phyloP scores from a whole-genome alignment of 2,113 vertebrate genomes.

The Forbesichthys papilliferus region DNA sequence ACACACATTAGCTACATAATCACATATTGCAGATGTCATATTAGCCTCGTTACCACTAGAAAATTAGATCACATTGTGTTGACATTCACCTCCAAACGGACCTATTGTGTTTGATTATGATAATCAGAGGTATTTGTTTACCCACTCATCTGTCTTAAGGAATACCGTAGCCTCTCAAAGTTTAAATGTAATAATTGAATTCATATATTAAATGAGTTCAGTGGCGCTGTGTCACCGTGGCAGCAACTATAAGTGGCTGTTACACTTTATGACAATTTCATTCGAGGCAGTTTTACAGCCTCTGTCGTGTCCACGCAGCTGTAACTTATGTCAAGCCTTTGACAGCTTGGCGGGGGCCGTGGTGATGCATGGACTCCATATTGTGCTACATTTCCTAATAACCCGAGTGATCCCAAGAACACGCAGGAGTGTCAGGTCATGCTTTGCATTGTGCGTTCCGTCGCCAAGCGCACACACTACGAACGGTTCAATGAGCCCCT shows the following conservation, averaged over 20 bases:
- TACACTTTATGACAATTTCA: constrained; percentile 54
- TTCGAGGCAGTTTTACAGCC: constrained; percentile 58
- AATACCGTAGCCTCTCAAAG: too few relatives aligned
- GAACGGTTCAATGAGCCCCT: constrained; percentile 16
- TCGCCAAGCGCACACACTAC: not conserved
- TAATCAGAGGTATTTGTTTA: too few relatives aligned
- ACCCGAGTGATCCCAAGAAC: constrained; percentile 38
- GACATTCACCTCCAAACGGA: too few relatives aligned
- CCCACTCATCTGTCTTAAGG: too few relatives aligned
- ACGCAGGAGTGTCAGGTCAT: constrained; percentile 12
- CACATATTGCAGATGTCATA: too few relatives aligned
- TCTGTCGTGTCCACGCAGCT: constrained; percentile 55
- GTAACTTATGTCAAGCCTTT: constrained; percentile 43
- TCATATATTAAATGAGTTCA: not conserved
- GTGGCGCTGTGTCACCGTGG: constrained; percentile 42
- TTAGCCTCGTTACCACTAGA: too few relatives aligned
- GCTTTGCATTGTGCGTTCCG: constrained; percentile 35
- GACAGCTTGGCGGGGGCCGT: constrained; percentile 45
- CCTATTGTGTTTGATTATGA: too few relatives aligned
- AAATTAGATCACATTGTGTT: too few relatives aligned
- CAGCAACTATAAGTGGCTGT: constrained; percentile 45
- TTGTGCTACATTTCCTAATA: constrained; percentile 39
- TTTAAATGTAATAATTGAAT: too few relatives aligned
- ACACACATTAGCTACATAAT: too few relatives aligned
- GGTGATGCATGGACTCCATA: constrained; percentile 52